A percentile compares a stretch with the other conserved stretches of the same genome.
Conservation (phyloP, 2,797 vertebrate species). For the Anguilla megastoma region DNA sequence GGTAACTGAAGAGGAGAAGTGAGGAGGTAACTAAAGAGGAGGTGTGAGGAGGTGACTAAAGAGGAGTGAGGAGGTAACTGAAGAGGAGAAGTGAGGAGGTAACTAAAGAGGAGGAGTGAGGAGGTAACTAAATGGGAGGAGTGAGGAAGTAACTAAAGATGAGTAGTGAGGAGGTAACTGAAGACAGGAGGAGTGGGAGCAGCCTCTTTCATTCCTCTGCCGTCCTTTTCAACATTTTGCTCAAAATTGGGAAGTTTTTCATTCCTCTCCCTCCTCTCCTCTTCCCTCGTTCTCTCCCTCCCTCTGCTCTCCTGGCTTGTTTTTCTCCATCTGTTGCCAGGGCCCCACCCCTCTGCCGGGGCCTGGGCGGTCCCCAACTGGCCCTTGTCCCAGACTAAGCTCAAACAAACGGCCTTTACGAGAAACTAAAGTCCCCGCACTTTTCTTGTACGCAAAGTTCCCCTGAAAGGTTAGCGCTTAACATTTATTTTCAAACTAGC, state of each 20-base stretch:
- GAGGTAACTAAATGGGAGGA: neutral
- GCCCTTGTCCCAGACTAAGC: neutral
- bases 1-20: too few species aligned
- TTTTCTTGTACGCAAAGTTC: neutral
- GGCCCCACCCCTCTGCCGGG: neutral
- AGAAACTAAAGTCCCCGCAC: neutral
- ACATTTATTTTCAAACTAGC: neutral
- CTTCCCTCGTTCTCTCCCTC: neutral
- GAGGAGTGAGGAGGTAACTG: too few species aligned
- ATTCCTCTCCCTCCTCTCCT: neutral
- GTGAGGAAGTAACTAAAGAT: neutral
- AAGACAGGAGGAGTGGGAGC: neutral
- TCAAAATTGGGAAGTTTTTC: neutral
- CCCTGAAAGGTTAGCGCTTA: neutral
- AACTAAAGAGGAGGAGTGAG: too few species aligned
- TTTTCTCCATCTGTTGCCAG: neutral
- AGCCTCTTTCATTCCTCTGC: neutral
- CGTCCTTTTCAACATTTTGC: neutral
- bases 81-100: too few species aligned
- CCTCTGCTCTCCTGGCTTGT: neutral
- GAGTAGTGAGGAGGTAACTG: neutral
- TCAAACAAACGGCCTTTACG: neutral
- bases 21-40: too few species aligned
- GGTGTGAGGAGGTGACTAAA: too few species aligned
- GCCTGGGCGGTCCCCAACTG: slow-evolving; percentile 7